These are phyloP conservation scores for Hoplias malabaricus DNA, from an alignment of 2,113 vertebrate genomes.

Conservation along the genomic window DNA sequence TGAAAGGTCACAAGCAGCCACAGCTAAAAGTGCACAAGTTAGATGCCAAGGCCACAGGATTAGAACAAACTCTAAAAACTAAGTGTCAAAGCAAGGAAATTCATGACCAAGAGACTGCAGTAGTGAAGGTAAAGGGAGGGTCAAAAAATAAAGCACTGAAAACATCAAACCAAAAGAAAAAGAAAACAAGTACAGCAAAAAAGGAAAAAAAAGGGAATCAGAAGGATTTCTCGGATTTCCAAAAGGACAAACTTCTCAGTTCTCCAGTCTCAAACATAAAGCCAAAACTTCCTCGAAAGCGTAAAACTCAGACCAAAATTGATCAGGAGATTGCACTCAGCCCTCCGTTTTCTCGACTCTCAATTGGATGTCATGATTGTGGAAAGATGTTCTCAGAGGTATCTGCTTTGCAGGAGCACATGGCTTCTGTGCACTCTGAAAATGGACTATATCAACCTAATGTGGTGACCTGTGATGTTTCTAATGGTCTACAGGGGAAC, in stretches of 20 bases:
- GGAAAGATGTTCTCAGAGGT: conserved; percentile 70
- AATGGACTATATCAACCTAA: conserved; percentile 48
- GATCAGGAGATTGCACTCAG: conserved; percentile 70
- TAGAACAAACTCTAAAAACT: conserved; percentile 57
- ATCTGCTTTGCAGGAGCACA: conserved; percentile 72
- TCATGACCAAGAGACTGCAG: conserved; percentile 15
- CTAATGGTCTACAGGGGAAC: conserved; percentile 51
- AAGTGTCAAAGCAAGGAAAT: conserved; percentile 42
- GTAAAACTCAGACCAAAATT: conserved; percentile 65
- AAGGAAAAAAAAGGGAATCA: conserved; percentile 33
- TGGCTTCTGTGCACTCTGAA: conserved; percentile 64
- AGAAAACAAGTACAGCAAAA: conserved; percentile 26
- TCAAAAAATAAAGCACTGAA: neutral
- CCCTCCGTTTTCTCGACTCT: conserved; percentile 60
- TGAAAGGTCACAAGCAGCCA: conserved; percentile 79
- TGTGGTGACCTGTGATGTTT: conserved; percentile 52
- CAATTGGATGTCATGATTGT: conserved; percentile 73
- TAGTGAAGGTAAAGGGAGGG: neutral
- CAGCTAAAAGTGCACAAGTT: conserved; percentile 76
- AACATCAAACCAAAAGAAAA: conserved; percentile 27
- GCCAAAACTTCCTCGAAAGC: conserved; percentile 69
- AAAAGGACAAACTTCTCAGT: conserved; percentile 13
- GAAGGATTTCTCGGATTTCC: neutral
- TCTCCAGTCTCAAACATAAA: conserved; percentile 33
- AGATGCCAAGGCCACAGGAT: conserved; percentile 51